Base-by-base conservation (phyloP, 2,797 vertebrate genomes). In the Ispidina picta region DNA sequence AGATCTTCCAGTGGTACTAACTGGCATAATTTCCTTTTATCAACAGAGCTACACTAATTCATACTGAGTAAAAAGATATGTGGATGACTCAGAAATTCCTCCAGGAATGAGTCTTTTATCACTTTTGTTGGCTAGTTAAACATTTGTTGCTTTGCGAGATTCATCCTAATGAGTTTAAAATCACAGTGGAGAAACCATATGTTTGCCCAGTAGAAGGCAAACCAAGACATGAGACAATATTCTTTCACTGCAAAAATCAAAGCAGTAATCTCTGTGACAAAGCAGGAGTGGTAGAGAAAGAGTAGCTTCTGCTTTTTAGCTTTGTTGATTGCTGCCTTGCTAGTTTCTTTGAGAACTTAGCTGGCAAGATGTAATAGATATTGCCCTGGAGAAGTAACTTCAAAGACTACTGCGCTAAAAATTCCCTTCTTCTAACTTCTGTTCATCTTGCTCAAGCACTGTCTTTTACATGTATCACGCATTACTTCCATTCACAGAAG, bases 141-240 rank as follows among this genome's bases (percentile, higher is more conserved):
- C 48, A 26, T 83, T 64, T 93, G 59, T 83, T 89, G 35, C 31
- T 91, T 89, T 86, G 72, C 72, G 83, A 80, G 54, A 52, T 73
- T 85, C 41, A 31, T 88, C 37, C 64, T 90, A 68, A 79, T 70
- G 43, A 90, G 64, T 88, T 91, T 76, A 16, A 79, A 86, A 51
- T 71, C 54, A 5, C 54, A 66, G 26, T 60, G 22, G 54, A 33
- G 56, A 64, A 76, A 64, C 58, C 62, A 33, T 76, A 77, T 68
- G 60, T 71, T 82, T 77, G 49, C 62, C 66, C 66, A 76, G 52
- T 18, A 58, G 64, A 86, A 73, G 39, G 52, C 68, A 92, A 93
- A 90, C 41, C 33, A 33, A 73, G 83, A 66, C n/a, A 33, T 1
- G 1, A 37, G 56, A 21, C 19, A 33, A 26, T 39, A 41, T 37